Evolutionary conservation across 2,888 invertebrate species (phyloP), one percentile per base, ranked within the genome.

Genomic region (Athalia cordata): DNA sequence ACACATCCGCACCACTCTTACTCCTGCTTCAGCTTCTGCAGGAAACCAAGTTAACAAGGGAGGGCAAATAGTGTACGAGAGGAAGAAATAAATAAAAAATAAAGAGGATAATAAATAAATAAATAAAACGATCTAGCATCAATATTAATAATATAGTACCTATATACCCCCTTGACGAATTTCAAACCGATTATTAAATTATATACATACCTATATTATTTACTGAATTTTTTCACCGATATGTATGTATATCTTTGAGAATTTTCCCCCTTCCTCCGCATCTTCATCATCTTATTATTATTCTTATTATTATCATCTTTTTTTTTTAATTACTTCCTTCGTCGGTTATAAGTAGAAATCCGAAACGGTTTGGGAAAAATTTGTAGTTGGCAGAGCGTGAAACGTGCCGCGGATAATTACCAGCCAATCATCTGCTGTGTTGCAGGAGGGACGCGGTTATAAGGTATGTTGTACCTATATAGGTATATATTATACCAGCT

Each of bases 401-500:
- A 75, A 75, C 75, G 75, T 62, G 64, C 75, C 64, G 49, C 62
- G 75, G 75, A 50, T 75, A 75, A 75, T 75, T 75, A 75, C 61
- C 50, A 75, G 62, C 75, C 62, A 75, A 75, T 75, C 75, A 64
- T 47, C 15, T 9, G 13, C 72, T 45, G 47, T 59, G 55, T 55
- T 55, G 55, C n/a, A 29, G 29, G 29, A 29, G 29, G 29, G 29
- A 29, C 29, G 29, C 29, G 29, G 29, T 29, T 29, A 29, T 29
- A 29, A 29, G 29, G 29, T 29, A 29, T 29, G 29, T 29, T 29
- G 29, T 29, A 29, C 29, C 29, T 29, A 29, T 29, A 29, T 2
- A 29, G 29, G 29, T 29, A 29, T 29, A 29, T 29, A 29, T 29
- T 29, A 29, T 29, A 29, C 29, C 29, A 2, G 29, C 29, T 29